Percentiles rank a stretch among this genome's conserved stretches.
Evolutionary conservation across 2,888 invertebrate species (phyloP).

Genomic region (Epiblema foenella): DNA sequence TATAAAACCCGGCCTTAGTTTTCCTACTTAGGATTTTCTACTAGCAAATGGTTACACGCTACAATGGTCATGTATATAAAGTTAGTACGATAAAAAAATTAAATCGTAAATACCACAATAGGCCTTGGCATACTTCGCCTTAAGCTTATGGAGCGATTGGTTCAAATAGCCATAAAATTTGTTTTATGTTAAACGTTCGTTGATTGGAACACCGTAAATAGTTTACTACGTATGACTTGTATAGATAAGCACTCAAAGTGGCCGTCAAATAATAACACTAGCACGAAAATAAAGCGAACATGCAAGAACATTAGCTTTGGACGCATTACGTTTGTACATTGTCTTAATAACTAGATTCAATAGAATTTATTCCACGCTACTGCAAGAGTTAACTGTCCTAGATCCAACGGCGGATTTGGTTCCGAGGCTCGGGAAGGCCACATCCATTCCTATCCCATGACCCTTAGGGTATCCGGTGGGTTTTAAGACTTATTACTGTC

Average conservation of each 20-base stretch:
- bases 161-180: not conserved
- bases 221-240: conserved; percentile 38
- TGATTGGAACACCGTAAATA: not conserved
- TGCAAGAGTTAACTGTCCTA: conserved; percentile 2
- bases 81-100: no score
- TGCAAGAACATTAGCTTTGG: conserved; percentile 53
- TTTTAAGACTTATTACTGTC: no score
- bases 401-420: not conserved
- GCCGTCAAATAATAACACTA: conserved; percentile 40
- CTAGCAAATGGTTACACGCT: no score
- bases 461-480: no score
- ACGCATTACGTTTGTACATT: conserved; percentile 61
- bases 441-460: no score
- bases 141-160: not conserved
- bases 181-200: not conserved
- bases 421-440: no score
- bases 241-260: conserved; percentile 46
- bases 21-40: no score
- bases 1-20: no score
- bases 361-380: conserved; percentile 42
- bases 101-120: no score
- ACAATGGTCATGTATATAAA: no score
- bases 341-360: conserved; percentile 53
- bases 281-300: conserved; percentile 45
- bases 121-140: not conserved